Conservation (phyloP, 2,113 vertebrate genomes). For the Microtus richardsoni region DNA sequence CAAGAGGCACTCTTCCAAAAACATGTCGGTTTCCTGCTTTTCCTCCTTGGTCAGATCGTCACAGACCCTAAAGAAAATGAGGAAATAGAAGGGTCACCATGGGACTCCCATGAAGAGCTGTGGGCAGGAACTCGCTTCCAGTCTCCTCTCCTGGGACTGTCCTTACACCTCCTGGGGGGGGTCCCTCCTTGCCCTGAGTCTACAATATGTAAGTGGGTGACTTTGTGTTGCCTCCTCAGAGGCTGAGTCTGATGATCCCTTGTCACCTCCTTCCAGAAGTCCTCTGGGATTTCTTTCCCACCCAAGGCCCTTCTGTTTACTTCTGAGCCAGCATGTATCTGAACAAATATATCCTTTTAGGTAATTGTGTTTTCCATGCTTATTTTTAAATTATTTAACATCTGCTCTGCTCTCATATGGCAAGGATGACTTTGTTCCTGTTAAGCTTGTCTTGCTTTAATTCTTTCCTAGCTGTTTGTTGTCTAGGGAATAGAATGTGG, state of each 20-base stretch:
- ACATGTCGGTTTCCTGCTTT: conserved; percentile 72
- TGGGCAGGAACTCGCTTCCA: neutral
- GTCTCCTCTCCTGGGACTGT: neutral
- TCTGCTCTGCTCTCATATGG: neutral
- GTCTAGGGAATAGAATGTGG: conserved; percentile 18
- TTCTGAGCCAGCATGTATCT: neutral
- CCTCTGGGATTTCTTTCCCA: neutral
- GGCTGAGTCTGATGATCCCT: neutral
- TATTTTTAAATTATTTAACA: conserved; percentile 59
- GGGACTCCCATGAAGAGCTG: neutral
- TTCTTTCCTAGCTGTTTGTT: neutral
- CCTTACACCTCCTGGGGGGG: neutral
- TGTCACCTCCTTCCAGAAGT: neutral
- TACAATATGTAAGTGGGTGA: neutral
- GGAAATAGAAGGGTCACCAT: neutral
- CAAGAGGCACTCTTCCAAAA: conserved; percentile 82
- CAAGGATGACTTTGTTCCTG: conserved; percentile 30
- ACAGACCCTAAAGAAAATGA: conserved; percentile 82
- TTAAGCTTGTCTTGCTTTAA: conserved; percentile 26
- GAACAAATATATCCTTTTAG: conserved; percentile 57
- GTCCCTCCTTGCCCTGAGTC: neutral
- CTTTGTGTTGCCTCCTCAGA: neutral
- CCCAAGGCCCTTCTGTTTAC: neutral
- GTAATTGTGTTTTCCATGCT: conserved; percentile 24
- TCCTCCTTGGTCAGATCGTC: conserved; percentile 78